phyloP scores from a whole-genome alignment of 2,888 invertebrate genomes.

The Diabrotica balteata region DNA sequence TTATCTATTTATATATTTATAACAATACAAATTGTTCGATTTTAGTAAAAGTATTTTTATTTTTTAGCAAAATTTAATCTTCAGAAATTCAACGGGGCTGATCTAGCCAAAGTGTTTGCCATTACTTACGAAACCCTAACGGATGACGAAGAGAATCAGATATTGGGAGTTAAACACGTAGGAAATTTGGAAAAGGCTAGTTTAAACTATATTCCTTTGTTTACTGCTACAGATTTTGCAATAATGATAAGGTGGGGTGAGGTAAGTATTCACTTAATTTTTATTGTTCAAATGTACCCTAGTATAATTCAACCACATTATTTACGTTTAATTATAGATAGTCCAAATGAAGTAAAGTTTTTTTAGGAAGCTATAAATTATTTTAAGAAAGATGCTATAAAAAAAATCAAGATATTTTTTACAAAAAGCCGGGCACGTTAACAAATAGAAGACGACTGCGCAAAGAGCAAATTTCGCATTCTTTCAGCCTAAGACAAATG shows the following conservation, averaged over 20 bases:
- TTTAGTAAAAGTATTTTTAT: conserved; percentile 18
- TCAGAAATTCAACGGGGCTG: conserved; percentile 69
- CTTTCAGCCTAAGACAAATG: no score
- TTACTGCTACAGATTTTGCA: conserved; percentile 77
- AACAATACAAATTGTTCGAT: no score
- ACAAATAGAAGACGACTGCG: no score
- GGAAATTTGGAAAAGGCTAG: conserved; percentile 71
- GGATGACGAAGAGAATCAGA: conserved; percentile 78
- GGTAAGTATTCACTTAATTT: conserved; percentile 56
- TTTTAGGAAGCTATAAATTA: no score
- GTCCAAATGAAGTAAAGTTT: no score
- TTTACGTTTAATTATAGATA: no score
- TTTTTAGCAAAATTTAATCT: conserved; percentile 72
- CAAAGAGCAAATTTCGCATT: no score
- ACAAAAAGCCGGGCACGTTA: no score
- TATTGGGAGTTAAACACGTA: conserved; percentile 77
- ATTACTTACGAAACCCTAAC: conserved; percentile 78
- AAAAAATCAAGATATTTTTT: no score
- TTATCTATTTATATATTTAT: no score
- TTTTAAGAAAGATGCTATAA: no score
- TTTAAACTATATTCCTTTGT: conserved; percentile 72
- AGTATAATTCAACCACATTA: no score
- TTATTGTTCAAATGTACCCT: conserved; percentile 8
- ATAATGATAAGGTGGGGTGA: conserved; percentile 78
- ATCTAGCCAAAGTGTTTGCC: conserved; percentile 74